A percentile compares a stretch with the other conserved stretches of the same genome.
phyloP scores from a whole-genome alignment of 1,140 invertebrate genomes.

The Monochamus saltuarius region DNA sequence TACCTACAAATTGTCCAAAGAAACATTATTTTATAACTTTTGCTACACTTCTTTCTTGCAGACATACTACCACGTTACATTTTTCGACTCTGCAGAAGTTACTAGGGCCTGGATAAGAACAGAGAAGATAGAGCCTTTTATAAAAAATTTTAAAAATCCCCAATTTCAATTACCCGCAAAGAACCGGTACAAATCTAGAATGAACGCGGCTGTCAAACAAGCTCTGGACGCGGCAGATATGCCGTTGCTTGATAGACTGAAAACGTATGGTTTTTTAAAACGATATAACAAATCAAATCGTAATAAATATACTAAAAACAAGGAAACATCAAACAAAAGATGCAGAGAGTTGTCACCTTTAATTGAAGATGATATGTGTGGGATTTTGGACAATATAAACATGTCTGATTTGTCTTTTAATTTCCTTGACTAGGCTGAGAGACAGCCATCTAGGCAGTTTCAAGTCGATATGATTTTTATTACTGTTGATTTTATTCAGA shows the following conservation, averaged over 20 bases:
- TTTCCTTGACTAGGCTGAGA: too few species aligned
- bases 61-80: slow-evolving; percentile 26
- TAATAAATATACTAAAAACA: background rate
- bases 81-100: slow-evolving; percentile 22
- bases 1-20: too few species aligned
- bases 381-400: too few species aligned
- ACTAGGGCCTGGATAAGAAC: slow-evolving; percentile 21
- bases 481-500: too few species aligned
- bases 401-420: too few species aligned
- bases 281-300: slow-evolving; percentile 8
- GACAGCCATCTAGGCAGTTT: too few species aligned
- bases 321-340: background rate
- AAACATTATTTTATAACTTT: too few species aligned
- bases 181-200: slow-evolving; percentile 9
- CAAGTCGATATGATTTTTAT: too few species aligned
- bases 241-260: slow-evolving; percentile 14
- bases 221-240: slow-evolving; percentile 16
- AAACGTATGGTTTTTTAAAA: slow-evolving; percentile 16
- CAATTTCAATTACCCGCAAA: slow-evolving; percentile 1
- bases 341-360: background rate
- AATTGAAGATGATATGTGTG: too few species aligned
- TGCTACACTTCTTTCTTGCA: slow-evolving; percentile 7
- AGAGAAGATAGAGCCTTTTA: slow-evolving; percentile 10
- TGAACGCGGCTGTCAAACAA: slow-evolving; percentile 4
- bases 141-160: slow-evolving; percentile 5